Percentiles rank a stretch among this genome's conserved stretches.
Evolutionary conservation across 2,113 vertebrate species (phyloP).

Genomic region (Acinonyx jubatus): DNA sequence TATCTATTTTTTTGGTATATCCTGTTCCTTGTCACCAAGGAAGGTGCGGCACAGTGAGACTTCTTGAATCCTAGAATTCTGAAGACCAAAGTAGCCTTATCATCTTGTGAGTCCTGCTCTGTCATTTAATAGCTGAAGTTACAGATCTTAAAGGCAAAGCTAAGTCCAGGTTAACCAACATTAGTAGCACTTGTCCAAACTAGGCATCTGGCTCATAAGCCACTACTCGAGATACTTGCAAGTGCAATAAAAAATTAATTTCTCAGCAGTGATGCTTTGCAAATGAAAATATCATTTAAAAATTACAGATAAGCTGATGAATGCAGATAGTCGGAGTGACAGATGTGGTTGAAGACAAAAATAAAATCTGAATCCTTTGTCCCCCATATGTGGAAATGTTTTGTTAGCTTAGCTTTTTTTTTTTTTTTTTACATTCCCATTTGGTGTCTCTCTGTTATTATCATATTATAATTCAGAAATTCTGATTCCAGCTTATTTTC

Average conservation of each 20-base stretch:
- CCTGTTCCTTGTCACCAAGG: background rate
- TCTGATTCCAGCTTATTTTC: background rate
- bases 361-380: constrained; percentile 36
- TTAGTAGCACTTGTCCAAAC: no score
- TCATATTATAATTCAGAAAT: background rate
- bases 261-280: background rate
- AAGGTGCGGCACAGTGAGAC: background rate
- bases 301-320: constrained; percentile 14
- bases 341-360: constrained; percentile 53
- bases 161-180: background rate
- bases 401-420: background rate
- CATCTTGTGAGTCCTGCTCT: background rate
- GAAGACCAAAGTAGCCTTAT: background rate
- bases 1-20: background rate
- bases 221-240: background rate
- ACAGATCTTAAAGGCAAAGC: background rate
- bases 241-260: background rate
- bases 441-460: background rate
- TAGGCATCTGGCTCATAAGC: background rate
- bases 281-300: constrained; percentile 44
- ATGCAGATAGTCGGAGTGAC: background rate
- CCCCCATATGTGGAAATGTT: background rate
- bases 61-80: background rate
- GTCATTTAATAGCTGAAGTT: background rate
- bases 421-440: constrained; percentile 27